Conservation (phyloP, 1,140 invertebrate genomes). For the Drosophila tani region DNA sequence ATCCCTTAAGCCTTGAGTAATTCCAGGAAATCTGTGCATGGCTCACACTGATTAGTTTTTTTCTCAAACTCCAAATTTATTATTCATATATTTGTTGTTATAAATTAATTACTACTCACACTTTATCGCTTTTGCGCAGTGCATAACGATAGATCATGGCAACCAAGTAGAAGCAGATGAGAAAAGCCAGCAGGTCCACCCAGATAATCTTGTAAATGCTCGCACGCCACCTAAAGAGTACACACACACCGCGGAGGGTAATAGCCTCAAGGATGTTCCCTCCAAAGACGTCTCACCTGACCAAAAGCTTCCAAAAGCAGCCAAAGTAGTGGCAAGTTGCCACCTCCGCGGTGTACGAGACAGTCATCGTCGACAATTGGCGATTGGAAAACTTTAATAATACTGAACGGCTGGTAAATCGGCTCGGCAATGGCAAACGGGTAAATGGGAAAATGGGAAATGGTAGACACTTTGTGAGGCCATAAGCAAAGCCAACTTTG, state of each 20-base stretch:
- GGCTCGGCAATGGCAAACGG: constrained; percentile 22
- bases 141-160: constrained; percentile 93
- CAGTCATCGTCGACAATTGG: constrained; percentile 88
- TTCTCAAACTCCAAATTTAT: neutral
- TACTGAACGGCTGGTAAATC: constrained; percentile 14
- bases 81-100: too few species aligned
- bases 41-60: too few species aligned
- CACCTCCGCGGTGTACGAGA: constrained; percentile 94
- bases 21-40: too few species aligned
- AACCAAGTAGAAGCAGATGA: constrained; percentile 92
- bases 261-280: neutral
- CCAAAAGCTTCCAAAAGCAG: constrained; percentile 92
- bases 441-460: constrained; percentile 9
- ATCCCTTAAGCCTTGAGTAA: too few species aligned
- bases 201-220: constrained; percentile 98
- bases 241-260: neutral
- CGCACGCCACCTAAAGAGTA: constrained; percentile 91
- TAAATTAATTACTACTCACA: constrained; percentile 3
- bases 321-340: constrained; percentile 93
- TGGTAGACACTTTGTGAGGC: constrained; percentile 44
- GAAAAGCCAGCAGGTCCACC: constrained; percentile 94
- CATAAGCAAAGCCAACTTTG: constrained; percentile 55
- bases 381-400: constrained; percentile 49
- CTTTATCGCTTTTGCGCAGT: constrained; percentile 88
- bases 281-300: constrained; percentile 87